These are phyloP conservation scores for Pseudochirops cupreus DNA, from an alignment of 2,797 vertebrate genomes.

Conservation along the genomic window DNA sequence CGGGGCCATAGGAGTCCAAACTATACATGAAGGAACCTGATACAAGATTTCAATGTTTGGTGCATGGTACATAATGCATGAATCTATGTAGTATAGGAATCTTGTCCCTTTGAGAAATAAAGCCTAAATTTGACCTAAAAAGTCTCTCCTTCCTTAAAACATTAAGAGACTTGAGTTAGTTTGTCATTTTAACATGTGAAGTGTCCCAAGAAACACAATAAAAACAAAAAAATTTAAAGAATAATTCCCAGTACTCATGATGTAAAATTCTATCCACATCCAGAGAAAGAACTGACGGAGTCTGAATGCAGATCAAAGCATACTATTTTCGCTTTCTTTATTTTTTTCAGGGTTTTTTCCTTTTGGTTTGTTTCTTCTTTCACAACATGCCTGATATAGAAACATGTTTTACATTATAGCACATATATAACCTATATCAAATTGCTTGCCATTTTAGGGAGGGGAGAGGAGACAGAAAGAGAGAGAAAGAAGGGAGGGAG, in stretches of 20 bases:
- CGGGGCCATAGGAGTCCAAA: not conserved
- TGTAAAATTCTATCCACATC: not conserved
- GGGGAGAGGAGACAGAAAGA: no score
- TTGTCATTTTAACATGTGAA: not conserved
- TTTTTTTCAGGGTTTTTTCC: not conserved
- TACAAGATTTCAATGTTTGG: not conserved
- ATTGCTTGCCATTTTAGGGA: not conserved
- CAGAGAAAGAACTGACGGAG: not conserved
- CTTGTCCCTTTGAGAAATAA: not conserved
- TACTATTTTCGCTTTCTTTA: not conserved
- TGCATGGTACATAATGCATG: not conserved
- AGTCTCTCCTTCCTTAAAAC: not conserved
- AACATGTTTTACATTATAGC: not conserved
- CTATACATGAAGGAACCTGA: not conserved
- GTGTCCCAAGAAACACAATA: not conserved
- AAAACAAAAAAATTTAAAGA: not conserved
- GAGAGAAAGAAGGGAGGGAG: no score
- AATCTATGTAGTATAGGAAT: not conserved
- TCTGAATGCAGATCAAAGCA: not conserved
- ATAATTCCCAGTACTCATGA: not conserved
- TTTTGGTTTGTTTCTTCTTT: not conserved
- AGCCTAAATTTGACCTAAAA: not conserved
- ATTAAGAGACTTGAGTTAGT: not conserved
- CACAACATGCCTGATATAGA: not conserved
- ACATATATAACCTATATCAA: not conserved